Evolutionary conservation across 2,113 vertebrate species (phyloP).

Genomic region (Globicephala melas): DNA sequence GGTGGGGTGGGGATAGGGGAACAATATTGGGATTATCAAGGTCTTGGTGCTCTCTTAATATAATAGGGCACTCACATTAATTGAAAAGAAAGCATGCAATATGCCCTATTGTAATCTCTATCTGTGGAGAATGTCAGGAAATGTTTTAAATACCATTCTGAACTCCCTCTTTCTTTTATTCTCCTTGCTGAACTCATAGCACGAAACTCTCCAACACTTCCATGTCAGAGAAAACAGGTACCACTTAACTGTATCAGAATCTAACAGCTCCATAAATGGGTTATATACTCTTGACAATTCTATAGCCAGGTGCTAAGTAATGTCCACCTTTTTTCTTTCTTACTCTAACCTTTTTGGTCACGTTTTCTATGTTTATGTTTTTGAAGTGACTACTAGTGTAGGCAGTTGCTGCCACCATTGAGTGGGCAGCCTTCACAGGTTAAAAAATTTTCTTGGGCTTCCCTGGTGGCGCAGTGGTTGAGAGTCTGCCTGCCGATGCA

Average conservation of each 20-base stretch:
- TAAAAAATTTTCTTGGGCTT: not conserved
- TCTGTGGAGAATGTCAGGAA: not conserved
- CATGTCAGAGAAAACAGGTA: not conserved
- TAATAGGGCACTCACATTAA: not conserved
- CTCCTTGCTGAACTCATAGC: not conserved
- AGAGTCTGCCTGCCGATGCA: too few relatives aligned
- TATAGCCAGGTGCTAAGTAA: not conserved
- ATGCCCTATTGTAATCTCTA: not conserved
- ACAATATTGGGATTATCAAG: not conserved
- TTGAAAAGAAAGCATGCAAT: not conserved
- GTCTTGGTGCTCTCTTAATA: not conserved
- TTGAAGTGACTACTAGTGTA: not conserved
- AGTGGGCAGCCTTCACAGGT: not conserved
- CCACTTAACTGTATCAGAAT: not conserved
- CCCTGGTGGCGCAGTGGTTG: too few relatives aligned
- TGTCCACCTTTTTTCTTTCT: not conserved
- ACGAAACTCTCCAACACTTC: not conserved
- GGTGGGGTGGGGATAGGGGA: accelerated
- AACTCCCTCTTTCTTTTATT: not conserved
- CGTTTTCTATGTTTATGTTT: not conserved
- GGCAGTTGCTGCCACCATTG: not conserved
- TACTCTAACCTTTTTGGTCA: not conserved
- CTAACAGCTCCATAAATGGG: not conserved
- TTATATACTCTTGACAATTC: not conserved
- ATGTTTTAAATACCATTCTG: not conserved